These are phyloP conservation scores for Sesia apiformis DNA, from an alignment of 2,888 invertebrate genomes.

Conservation along the genomic window DNA sequence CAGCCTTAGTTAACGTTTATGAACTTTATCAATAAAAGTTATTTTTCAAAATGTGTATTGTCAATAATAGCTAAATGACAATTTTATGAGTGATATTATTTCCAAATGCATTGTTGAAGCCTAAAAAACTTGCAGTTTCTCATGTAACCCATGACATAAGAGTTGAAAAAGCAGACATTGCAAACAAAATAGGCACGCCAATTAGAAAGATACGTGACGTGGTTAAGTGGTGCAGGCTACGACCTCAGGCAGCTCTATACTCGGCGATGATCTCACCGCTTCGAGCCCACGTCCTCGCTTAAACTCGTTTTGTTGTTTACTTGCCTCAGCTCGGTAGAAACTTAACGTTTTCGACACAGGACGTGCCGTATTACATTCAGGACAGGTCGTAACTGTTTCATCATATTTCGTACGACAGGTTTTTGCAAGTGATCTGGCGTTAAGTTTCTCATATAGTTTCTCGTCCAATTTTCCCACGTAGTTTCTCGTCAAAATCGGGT, in stretches of 20 bases:
- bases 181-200: slow-evolving; percentile 28
- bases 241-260: slow-evolving; percentile 57
- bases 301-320: slow-evolving; percentile 71
- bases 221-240: slow-evolving; percentile 52
- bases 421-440: too few species aligned
- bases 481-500: too few species aligned
- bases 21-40: too few species aligned
- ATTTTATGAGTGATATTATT: too few species aligned
- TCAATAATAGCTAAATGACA: too few species aligned
- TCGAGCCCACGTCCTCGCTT: slow-evolving; percentile 63
- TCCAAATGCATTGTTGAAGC: too few species aligned
- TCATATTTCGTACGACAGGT: slow-evolving; percentile 19
- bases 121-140: too few species aligned
- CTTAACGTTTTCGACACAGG: slow-evolving; percentile 54
- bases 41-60: too few species aligned
- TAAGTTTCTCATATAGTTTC: too few species aligned
- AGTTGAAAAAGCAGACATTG: neutral
- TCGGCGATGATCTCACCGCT: slow-evolving; percentile 66
- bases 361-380: slow-evolving; percentile 38
- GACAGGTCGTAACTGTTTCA: slow-evolving; percentile 31
- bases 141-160: too few species aligned
- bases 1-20: too few species aligned
- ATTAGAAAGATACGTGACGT: slow-evolving; percentile 63
- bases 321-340: slow-evolving; percentile 43
- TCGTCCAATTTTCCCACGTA: too few species aligned